Base-by-base conservation (phyloP, 2,113 vertebrate genomes). In the Thomomys bottae region DNA sequence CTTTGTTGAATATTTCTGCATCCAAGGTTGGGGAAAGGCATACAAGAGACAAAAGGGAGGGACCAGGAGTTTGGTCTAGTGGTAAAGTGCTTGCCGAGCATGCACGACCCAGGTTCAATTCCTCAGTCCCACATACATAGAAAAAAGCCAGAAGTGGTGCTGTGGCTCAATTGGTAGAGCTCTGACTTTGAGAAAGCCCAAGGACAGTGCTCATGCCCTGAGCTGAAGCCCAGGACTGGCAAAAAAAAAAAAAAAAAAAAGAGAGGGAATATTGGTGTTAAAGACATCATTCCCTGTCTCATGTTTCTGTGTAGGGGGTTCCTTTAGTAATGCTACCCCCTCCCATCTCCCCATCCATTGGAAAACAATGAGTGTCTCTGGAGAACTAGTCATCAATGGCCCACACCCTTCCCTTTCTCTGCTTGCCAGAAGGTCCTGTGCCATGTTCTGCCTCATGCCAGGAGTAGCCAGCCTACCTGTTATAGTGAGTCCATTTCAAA, bases 1-100 rank as follows among this genome's bases (percentile, higher is more conserved):
- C 59, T 88, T 49, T 32, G 20, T 18, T 87, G 20, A 72, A 70
- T 36, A 84, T 73, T 72, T 42, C 36, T 34, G 82, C 49, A 61
- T 12, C 32, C 57, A 54, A 3, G 12, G 0, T 1, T 4, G 45
- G 21, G 4, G 3, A 66, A 36, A 28, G 17, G 38, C 38, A 3
- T 18, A 1, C 3, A 23, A 81, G 12, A 85, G 40, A n/a, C 38
- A 4, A 11, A 1, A 40, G 34, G 28, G 61, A 79, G n/a, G n/a
- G n/a, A n/a, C n/a, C n/a, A n/a, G n/a, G n/a, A n/a, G n/a, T n/a
- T n/a, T n/a, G n/a, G n/a, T n/a, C n/a, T n/a, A n/a, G n/a, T n/a
- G n/a, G n/a, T n/a, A n/a, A n/a, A n/a, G n/a, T n/a, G n/a, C n/a
- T n/a, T n/a, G n/a, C n/a, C n/a, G n/a, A n/a, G n/a, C n/a, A n/a